Percentiles rank a stretch among this genome's conserved stretches.
phyloP scores from a whole-genome alignment of 1,140 invertebrate species.

The Brachionus paranguensis region DNA sequence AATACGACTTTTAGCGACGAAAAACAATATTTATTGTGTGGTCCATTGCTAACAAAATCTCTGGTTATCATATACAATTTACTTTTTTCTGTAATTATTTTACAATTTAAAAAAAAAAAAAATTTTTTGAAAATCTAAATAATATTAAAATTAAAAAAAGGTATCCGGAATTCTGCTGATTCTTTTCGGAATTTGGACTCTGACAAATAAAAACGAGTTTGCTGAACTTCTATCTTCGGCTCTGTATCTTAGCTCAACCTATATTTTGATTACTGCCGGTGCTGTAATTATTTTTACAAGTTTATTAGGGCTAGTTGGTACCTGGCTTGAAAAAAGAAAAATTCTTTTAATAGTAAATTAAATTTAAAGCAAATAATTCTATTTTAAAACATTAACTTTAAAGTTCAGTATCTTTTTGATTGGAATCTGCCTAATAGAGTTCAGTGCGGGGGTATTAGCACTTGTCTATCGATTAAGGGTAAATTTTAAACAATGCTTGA shows the following conservation, averaged over 20 bases:
- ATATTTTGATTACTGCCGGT: slow-evolving; percentile 19
- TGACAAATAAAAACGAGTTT: not conserved
- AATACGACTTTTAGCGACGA: not conserved
- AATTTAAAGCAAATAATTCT: not conserved
- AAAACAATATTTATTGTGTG: slow-evolving; percentile 18
- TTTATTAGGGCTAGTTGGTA: not conserved
- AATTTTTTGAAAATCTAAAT: not conserved
- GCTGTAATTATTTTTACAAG: not conserved
- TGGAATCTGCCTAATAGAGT: not conserved
- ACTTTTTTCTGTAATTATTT: not conserved
- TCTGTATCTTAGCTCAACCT: not conserved
- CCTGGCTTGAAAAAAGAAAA: slow-evolving; percentile 27
- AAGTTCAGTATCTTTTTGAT: slow-evolving; percentile 1
- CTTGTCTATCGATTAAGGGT: not conserved
- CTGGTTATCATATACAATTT: slow-evolving; percentile 15
- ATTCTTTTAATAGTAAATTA: slow-evolving; percentile 8
- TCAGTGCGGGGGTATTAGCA: not conserved
- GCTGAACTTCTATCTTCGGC: not conserved
- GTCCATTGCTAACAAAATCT: not conserved
- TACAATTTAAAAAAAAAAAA: not conserved
- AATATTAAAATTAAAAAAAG: not conserved
- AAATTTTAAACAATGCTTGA: not conserved
- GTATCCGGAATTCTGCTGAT: not conserved
- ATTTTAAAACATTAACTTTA: not conserved
- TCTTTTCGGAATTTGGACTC: slow-evolving; percentile 18